Evolutionary conservation across 2,888 invertebrate species (phyloP).

Genomic region (Cinara cedri): DNA sequence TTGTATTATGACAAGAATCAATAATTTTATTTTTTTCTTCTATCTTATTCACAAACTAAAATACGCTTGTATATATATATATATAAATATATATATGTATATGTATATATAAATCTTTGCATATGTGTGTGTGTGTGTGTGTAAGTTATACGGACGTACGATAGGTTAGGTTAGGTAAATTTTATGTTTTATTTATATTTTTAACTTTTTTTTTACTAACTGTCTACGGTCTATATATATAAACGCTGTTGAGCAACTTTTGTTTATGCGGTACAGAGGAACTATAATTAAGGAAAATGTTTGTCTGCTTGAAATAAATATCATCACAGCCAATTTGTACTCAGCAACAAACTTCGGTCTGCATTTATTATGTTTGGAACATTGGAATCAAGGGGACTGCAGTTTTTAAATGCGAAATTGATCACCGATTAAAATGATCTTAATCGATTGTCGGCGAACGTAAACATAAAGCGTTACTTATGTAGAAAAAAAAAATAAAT

Average conservation of each 20-base stretch:
- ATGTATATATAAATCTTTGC: background rate
- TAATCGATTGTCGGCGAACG: slow-evolving; percentile 24
- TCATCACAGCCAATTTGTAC: slow-evolving; percentile 25
- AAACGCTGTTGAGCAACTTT: slow-evolving; percentile 31
- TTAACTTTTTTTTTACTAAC: background rate
- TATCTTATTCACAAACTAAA: slow-evolving; percentile 31
- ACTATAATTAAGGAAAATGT: slow-evolving; percentile 45
- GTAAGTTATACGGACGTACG: background rate
- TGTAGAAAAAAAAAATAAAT: background rate
- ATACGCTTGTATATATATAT: background rate
- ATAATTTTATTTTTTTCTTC: slow-evolving; percentile 21
- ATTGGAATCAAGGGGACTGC: background rate
- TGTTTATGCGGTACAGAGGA: slow-evolving; percentile 39
- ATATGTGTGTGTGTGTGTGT: background rate
- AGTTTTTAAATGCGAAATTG: slow-evolving; percentile 30
- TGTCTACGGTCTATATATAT: slow-evolving; percentile 3
- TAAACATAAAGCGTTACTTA: slow-evolving; percentile 13
- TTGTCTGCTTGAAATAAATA: slow-evolving; percentile 30
- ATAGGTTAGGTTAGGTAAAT: background rate
- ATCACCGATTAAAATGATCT: background rate
- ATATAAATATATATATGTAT: background rate
- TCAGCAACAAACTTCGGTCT: slow-evolving; percentile 8
- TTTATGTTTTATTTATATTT: background rate
- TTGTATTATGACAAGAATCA: slow-evolving; percentile 54
- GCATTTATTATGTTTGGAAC: slow-evolving; percentile 16